Base-by-base conservation (phyloP, 1,140 invertebrate species). In the Solenopsis invicta region DNA sequence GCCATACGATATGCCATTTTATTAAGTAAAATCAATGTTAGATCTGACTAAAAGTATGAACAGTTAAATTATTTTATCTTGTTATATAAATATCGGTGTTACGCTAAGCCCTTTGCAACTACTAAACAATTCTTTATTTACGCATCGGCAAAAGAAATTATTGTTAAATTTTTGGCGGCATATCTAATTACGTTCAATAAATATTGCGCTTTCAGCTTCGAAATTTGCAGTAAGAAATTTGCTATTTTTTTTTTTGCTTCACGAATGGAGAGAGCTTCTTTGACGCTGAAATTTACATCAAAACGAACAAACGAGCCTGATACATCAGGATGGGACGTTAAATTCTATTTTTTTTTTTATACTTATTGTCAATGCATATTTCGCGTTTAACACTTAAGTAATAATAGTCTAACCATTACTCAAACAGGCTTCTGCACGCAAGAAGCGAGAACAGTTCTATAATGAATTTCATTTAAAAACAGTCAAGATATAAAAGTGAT, bases 211-310 rank as follows among this genome's bases (percentile, higher is more conserved):
- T 82, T 74, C 24, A 61, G 54, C 54, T 84, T 84, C 54, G 16
- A 75, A 74, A 50, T 56, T 82, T n/a, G 69, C 29, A 50, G 29
- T 62, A 62, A 75, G 5, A 56, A 62, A 41, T 41, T 41, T 41
- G 41, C 45, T 84, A 54, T 50, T 74, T 81, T 62, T 81, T 50
- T 74, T 81, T 62, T 81, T 71, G 77, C 24, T 84, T 41, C 45
- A 75, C 41, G 69, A 84, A 71, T 81, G 50, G 21, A 81, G 21
- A 81, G 37, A 84, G 80, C 69, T 84, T 84, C 54, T 84, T 61
- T 84, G 41, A 12, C 54, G 29, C n/a, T 75, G n/a, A 84, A 29
- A 62, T 61, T 61, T 67, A 59, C n/a, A n/a, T 9, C 80, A 9
- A 45, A 37, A 56, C 13, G 4, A 34, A 71, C 37, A 54, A 74